Base-by-base conservation (phyloP, 1,140 invertebrate species). In the Orchesella cincta region DNA sequence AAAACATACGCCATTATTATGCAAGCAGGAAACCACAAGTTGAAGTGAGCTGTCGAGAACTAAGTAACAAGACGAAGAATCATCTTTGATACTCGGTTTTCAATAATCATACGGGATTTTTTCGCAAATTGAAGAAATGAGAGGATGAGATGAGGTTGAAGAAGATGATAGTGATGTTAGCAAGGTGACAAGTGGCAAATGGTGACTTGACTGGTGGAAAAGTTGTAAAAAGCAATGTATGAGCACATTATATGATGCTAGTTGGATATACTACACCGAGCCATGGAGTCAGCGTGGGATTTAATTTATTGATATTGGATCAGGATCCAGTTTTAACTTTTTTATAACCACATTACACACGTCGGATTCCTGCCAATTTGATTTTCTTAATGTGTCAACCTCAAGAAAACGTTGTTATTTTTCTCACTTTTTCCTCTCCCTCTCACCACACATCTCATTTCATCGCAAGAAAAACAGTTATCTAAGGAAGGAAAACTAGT, bases 281-380 rank as follows among this genome's bases (percentile, higher is more conserved):
- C n/a, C n/a, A n/a, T n/a, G n/a, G n/a, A n/a, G n/a, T n/a, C 62
- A 67, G 62, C 62, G 62, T 67, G 62, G 62, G 62, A 67, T 67
- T 67, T 12, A 67, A 67, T 67, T 67, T 67, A 67, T 67, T 67
- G 62, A 67, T 67, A 67, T 67, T 67, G 62, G 62, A 67, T 67
- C 62, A 67, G n/a, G 62, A 67, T 67, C 62, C 62, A 67, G 62
- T 31, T 67, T 67, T 67, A 12, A 3, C 31, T 29, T 67, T 62
- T 67, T 67, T 67, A 67, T 33, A 67, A 67, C 62, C 62, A 67
- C 62, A 67, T 33, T 67, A 67, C 62, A 67, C 8, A 67, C 62
- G 31, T 67, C 62, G 62, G 62, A 67, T 67, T 67, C 28, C 62
- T 67, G 62, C 62, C 62, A 67, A 67, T 67, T 67, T 67, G 62